Base-by-base conservation (phyloP, 2,797 vertebrate genomes). In the Phoeniculus purpureus region DNA sequence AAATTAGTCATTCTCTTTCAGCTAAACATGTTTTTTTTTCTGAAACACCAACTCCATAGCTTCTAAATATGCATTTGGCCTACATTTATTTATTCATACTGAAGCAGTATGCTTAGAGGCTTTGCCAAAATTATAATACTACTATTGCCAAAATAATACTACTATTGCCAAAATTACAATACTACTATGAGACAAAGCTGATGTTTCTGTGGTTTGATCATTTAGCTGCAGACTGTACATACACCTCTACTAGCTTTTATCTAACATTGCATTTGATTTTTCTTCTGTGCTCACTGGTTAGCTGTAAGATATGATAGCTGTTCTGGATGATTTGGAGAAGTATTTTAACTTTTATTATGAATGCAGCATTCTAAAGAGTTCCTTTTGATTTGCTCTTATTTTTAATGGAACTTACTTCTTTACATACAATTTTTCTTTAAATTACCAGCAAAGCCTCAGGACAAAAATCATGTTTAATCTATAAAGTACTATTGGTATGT, bases 81-180 rank as follows among this genome's bases (percentile, higher is more conserved):
- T 78, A 90, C 37, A 52, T 82, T 68, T 72, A 78, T 92, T 85
- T 85, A 85, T 89, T 90, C 37, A 62, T 83, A 50, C 40, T 21
- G 31, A 90, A 87, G 21, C 21, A 68, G 27, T 31, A 32, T 70
- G 37, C 76, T 66, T 59, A 80, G 15, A 82, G 25, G 59, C 58
- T 95, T 94, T 93, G 75, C 51, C 55, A 85, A 80, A 95, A 92
- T 59, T 15, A 47, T n/a, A n/a, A n/a, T n/a, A n/a, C n/a, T n/a
- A n/a, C n/a, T n/a, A n/a, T 94, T 93, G 75, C 51, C 55, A 85
- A 80, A 95, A 92, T 59, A n/a, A n/a, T n/a, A n/a, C n/a, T n/a
- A n/a, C n/a, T 15, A 47, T 94, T 93, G 75, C 51, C 55, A 85
- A 80, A 95, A 92, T 59, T 15, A 47, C n/a, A n/a, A n/a, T n/a